A percentile compares a stretch with the other conserved stretches of the same genome.
Conservation (phyloP, 64 coral and sea anemone genomes). For the Montipora cactus region DNA sequence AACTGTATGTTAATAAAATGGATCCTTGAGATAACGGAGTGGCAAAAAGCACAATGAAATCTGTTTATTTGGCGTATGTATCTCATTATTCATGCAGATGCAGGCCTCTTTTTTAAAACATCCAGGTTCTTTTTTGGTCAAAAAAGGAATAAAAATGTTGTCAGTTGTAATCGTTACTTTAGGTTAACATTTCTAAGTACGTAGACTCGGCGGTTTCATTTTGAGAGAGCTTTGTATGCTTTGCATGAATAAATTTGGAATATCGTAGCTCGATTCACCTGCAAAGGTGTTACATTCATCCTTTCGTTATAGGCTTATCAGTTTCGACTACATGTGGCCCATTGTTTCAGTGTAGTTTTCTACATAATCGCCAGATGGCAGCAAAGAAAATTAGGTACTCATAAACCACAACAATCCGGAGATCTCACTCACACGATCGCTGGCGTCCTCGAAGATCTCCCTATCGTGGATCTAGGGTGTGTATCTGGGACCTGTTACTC, state of each 20-base stretch:
- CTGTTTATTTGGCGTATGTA: slow-evolving; percentile 31
- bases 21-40: slow-evolving; percentile 25
- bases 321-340: slow-evolving; percentile 74
- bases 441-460: not conserved
- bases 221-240: not conserved
- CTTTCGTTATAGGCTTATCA: slow-evolving; percentile 70
- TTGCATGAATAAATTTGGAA: slow-evolving; percentile 10
- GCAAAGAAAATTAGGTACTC: slow-evolving; percentile 70
- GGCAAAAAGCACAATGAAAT: slow-evolving; percentile 50
- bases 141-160: not conserved
- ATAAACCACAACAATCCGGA: slow-evolving; percentile 75
- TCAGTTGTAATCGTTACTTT: not conserved
- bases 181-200: not conserved
- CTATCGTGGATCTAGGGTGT: not conserved
- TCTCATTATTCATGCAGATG: slow-evolving; percentile 49
- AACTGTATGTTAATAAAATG: not conserved
- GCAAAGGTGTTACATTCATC: slow-evolving; percentile 75
- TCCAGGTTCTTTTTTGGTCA: not conserved
- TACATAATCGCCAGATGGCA: slow-evolving; percentile 91
- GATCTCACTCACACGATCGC: not conserved
- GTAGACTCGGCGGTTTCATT: not conserved
- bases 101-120: slow-evolving; percentile 23
- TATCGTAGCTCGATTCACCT: slow-evolving; percentile 32
- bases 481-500: not conserved
- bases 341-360: slow-evolving; percentile 80